Evolutionary conservation across 2,113 vertebrate genomes (phyloP).

Genomic region (Aegithalos caudatus): DNA sequence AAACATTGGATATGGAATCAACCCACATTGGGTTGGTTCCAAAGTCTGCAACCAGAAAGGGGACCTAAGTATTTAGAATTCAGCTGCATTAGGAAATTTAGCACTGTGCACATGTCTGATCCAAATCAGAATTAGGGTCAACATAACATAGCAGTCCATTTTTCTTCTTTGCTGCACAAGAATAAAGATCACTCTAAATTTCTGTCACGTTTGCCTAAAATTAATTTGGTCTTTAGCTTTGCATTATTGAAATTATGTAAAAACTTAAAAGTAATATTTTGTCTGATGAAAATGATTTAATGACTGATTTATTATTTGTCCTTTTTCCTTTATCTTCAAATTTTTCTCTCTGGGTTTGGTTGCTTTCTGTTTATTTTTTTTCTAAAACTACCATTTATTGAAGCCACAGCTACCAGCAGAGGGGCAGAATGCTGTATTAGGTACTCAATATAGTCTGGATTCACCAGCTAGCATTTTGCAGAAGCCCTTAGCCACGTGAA

Average conservation of each 20-base stretch:
- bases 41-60: neutral
- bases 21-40: accelerated
- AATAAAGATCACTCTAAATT: neutral
- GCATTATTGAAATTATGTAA: neutral
- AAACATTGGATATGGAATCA: neutral
- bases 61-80: neutral
- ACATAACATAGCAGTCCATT: neutral
- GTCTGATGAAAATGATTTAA: neutral
- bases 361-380: neutral
- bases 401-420: neutral
- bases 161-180: neutral
- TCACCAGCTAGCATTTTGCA: neutral
- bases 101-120: neutral
- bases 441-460: neutral
- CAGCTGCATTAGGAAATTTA: neutral
- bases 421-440: neutral
- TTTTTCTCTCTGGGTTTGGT: neutral
- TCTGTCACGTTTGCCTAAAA: neutral
- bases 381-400: neutral
- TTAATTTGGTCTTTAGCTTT: neutral
- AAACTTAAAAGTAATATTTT: neutral
- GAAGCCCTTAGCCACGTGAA: neutral
- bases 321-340: neutral
- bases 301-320: neutral
- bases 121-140: neutral